Evolutionary conservation across 2,797 vertebrate genomes (phyloP).

Genomic region (Manis crassicaudata): DNA sequence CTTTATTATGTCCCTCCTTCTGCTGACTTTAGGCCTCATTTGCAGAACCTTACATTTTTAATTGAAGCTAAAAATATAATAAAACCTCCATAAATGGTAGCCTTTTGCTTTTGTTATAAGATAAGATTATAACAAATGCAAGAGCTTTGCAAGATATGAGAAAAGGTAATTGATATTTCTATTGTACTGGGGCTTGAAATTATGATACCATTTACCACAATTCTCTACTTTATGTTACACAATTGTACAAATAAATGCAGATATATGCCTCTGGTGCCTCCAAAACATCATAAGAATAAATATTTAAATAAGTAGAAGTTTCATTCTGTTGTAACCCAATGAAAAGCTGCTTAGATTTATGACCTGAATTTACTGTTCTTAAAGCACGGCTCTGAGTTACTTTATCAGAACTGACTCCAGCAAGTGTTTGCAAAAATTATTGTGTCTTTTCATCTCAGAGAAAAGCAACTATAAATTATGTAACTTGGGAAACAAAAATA

Average conservation of each 20-base stretch:
- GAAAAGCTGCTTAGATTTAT: slow-evolving; percentile 10
- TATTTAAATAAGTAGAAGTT: slow-evolving; percentile 7
- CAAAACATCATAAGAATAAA: neutral
- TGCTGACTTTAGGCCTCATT: no score
- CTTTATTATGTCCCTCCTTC: no score
- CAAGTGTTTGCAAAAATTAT: neutral
- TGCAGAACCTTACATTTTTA: neutral
- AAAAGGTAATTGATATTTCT: neutral
- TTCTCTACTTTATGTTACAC: neutral
- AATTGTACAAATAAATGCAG: neutral
- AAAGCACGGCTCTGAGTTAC: slow-evolving; percentile 18
- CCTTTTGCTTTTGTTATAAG: neutral
- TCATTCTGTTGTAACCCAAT: neutral
- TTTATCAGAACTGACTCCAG: slow-evolving; percentile 22
- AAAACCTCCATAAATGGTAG: neutral
- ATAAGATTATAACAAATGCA: neutral
- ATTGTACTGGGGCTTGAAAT: neutral
- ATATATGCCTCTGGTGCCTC: neutral
- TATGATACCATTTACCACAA: neutral
- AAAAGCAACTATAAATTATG: slow-evolving; percentile 37
- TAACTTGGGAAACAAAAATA: neutral
- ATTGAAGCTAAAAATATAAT: slow-evolving; percentile 41
- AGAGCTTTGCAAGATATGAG: neutral
- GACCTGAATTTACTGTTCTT: slow-evolving; percentile 40
- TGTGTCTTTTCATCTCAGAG: slow-evolving; percentile 7